These are phyloP conservation scores for Eutolmus rufibarbis DNA, from an alignment of 2,888 invertebrate species.

Conservation along the genomic window DNA sequence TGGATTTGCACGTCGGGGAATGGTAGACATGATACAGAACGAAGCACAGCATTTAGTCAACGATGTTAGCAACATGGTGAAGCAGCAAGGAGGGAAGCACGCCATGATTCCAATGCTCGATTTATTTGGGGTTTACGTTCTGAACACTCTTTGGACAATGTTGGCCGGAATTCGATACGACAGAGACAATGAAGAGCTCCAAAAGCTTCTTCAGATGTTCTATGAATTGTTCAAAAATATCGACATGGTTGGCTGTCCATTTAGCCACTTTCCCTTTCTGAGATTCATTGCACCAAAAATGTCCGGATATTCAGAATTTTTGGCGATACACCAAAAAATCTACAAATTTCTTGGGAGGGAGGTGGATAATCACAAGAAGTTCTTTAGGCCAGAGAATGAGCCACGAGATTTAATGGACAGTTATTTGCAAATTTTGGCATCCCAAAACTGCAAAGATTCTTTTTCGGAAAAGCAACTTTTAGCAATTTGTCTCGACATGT, in stretches of 20 bases:
- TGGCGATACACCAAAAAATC: slow-evolving; percentile 73
- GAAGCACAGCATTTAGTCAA: slow-evolving; percentile 74
- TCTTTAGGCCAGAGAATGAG: slow-evolving; percentile 67
- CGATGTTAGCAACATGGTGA: slow-evolving; percentile 60
- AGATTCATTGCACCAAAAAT: slow-evolving; percentile 74
- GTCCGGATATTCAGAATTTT: slow-evolving; percentile 79
- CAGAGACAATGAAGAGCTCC: slow-evolving; percentile 73
- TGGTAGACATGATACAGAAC: slow-evolving; percentile 74
- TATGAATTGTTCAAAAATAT: slow-evolving; percentile 76
- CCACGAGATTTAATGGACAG: slow-evolving; percentile 84
- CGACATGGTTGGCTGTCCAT: slow-evolving; percentile 82
- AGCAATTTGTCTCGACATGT: slow-evolving; percentile 84
- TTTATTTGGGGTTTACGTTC: slow-evolving; percentile 76
- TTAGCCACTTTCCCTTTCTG: slow-evolving; percentile 81
- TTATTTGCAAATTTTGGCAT: slow-evolving; percentile 74
- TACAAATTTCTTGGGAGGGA: slow-evolving; percentile 78
- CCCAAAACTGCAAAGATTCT: slow-evolving; percentile 65
- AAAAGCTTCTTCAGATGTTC: slow-evolving; percentile 72
- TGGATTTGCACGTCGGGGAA: slow-evolving; percentile 80
- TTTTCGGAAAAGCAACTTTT: slow-evolving; percentile 78
- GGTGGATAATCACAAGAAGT: slow-evolving; percentile 73
- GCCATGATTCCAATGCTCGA: slow-evolving; percentile 73
- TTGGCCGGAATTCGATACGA: slow-evolving; percentile 79
- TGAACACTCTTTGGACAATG: slow-evolving; percentile 86
- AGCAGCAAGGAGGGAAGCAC: slow-evolving; percentile 58